These are phyloP conservation scores for Heliconius himera DNA, from an alignment of 1,140 invertebrate species.

Conservation along the genomic window DNA sequence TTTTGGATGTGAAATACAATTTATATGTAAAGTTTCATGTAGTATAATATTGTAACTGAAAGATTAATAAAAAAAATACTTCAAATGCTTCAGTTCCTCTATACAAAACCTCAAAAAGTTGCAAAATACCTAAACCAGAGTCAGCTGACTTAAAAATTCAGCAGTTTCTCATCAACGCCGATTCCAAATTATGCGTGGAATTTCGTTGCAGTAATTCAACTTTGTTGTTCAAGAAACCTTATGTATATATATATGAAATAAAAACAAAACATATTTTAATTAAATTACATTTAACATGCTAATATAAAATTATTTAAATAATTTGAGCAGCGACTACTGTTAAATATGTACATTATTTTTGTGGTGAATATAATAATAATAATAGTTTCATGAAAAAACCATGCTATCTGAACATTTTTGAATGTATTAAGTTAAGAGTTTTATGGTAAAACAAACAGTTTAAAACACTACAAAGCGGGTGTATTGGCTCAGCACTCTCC, in stretches of 20 bases:
- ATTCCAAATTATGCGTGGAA: conserved; percentile 34
- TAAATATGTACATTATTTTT: not conserved
- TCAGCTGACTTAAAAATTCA: conserved; percentile 16
- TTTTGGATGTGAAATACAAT: too few species aligned
- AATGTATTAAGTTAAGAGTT: conserved; percentile 63
- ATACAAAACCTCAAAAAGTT: not conserved
- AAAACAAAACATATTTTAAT: conserved; percentile 3
- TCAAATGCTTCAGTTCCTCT: too few species aligned
- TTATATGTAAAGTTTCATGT: too few species aligned
- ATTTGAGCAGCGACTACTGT: not conserved
- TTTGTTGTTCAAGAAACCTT: conserved; percentile 36
- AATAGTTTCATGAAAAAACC: conserved; percentile 7
- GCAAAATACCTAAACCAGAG: not conserved
- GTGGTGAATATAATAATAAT: not conserved
- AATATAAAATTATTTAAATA: too few species aligned
- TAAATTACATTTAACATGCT: too few species aligned
- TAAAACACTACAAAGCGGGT: conserved; percentile 74
- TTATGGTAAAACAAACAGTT: conserved; percentile 78
- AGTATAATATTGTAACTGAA: too few species aligned
- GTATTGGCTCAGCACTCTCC: conserved; percentile 76
- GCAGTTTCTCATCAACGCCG: conserved; percentile 23
- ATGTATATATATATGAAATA: conserved; percentile 15
- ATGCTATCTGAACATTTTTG: conserved; percentile 26
- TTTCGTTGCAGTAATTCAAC: conserved; percentile 29
- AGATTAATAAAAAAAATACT: too few species aligned